Evolutionary conservation across 2,113 vertebrate genomes (phyloP).

Genomic region (Danio rerio): DNA sequence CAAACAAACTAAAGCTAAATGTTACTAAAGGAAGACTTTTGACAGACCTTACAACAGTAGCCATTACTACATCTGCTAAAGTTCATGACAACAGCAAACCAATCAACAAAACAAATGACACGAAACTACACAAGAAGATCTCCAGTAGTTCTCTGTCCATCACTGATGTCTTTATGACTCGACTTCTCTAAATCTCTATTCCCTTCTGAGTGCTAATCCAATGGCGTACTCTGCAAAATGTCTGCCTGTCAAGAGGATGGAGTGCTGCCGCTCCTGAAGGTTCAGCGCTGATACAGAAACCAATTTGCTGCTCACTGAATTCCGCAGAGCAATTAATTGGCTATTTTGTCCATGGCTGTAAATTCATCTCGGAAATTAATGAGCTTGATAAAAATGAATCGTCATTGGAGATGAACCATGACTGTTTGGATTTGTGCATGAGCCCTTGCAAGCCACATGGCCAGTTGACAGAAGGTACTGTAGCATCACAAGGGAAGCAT

Average conservation of each 20-base stretch:
- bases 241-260: slow-evolving; percentile 45
- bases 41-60: neutral
- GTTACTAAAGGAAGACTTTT: neutral
- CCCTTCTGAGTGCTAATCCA: slow-evolving; percentile 35
- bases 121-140: neutral
- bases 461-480: slow-evolving; percentile 18
- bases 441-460: slow-evolving; percentile 49
- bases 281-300: slow-evolving; percentile 66
- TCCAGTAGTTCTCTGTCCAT: neutral
- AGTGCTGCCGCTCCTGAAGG: slow-evolving; percentile 37
- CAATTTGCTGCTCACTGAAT: slow-evolving; percentile 74
- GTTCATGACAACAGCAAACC: neutral
- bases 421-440: slow-evolving; percentile 30
- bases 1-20: neutral
- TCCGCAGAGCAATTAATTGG: slow-evolving; percentile 71
- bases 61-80: neutral
- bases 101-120: neutral
- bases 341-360: slow-evolving; percentile 73
- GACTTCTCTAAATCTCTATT: slow-evolving; percentile 48
- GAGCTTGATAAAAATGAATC: slow-evolving; percentile 72
- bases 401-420: slow-evolving; percentile 44
- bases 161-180: slow-evolving; percentile 23
- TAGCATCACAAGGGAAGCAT: slow-evolving; percentile 23
- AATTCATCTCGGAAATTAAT: slow-evolving; percentile 77
- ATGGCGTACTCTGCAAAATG: slow-evolving; percentile 17